A percentile compares a stretch with the other conserved stretches of the same genome.
phyloP scores from a whole-genome alignment of 2,113 vertebrate species.

The Neolamprologus modestus region DNA sequence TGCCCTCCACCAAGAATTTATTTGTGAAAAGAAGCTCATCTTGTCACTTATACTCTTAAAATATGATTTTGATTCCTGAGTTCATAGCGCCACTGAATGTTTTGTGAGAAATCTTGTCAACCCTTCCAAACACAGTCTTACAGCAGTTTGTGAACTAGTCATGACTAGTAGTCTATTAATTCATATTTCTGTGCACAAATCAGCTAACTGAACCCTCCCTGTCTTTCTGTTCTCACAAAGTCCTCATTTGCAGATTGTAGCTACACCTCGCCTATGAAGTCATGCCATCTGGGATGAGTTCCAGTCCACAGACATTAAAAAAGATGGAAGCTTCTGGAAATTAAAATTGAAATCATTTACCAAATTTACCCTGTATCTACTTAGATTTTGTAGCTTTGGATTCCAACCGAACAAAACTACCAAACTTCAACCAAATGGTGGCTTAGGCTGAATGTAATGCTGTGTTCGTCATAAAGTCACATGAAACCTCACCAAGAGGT shows the following conservation, averaged over 20 bases:
- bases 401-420: background rate
- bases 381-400: background rate
- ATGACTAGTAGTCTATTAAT: background rate
- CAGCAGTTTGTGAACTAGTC: fast-evolving
- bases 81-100: background rate
- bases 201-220: background rate
- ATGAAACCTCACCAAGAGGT: background rate
- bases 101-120: background rate
- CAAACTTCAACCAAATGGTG: background rate
- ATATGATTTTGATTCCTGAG: background rate
- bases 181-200: background rate
- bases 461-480: background rate
- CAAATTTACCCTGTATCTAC: background rate
- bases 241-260: background rate
- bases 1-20: background rate
- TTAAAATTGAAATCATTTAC: background rate
- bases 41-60: background rate
- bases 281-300: background rate
- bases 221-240: background rate
- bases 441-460: fast-evolving
- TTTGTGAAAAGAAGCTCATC: background rate
- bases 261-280: background rate
- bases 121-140: background rate
- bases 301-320: background rate
- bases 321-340: background rate